A percentile compares a stretch with the other conserved stretches of the same genome.
phyloP scores from a whole-genome alignment of 2,113 vertebrate genomes.

The Leptosomus discolor region DNA sequence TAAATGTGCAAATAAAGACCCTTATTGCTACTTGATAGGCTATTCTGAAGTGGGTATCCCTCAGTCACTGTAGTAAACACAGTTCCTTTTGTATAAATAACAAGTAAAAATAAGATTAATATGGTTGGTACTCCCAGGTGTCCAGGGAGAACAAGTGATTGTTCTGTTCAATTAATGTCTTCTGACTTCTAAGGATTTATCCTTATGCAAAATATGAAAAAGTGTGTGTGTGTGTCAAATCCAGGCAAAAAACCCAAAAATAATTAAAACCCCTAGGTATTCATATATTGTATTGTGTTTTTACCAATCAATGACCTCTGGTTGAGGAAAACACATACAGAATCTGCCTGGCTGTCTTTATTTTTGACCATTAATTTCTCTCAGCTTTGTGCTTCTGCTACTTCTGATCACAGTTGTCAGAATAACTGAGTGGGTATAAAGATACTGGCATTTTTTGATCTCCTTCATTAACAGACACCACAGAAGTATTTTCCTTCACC shows the following conservation, averaged over 20 bases:
- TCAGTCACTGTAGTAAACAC: neutral
- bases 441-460: neutral
- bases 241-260: neutral
- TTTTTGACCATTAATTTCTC: neutral
- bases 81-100: neutral
- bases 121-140: neutral
- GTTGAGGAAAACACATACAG: neutral
- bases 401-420: neutral
- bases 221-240: neutral
- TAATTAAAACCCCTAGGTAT: fast-evolving
- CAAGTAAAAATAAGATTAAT: neutral
- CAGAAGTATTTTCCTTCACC: neutral
- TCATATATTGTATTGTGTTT: neutral
- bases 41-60: neutral
- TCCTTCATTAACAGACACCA: neutral
- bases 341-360: neutral
- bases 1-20: neutral
- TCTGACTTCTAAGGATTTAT: neutral
- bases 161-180: neutral
- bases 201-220: neutral
- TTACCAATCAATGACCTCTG: neutral
- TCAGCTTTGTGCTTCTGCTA: neutral
- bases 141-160: neutral
- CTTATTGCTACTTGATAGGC: neutral
- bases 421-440: neutral